Evolutionary conservation across 2,113 vertebrate species (phyloP).

Genomic region (Eolophus roseicapilla): DNA sequence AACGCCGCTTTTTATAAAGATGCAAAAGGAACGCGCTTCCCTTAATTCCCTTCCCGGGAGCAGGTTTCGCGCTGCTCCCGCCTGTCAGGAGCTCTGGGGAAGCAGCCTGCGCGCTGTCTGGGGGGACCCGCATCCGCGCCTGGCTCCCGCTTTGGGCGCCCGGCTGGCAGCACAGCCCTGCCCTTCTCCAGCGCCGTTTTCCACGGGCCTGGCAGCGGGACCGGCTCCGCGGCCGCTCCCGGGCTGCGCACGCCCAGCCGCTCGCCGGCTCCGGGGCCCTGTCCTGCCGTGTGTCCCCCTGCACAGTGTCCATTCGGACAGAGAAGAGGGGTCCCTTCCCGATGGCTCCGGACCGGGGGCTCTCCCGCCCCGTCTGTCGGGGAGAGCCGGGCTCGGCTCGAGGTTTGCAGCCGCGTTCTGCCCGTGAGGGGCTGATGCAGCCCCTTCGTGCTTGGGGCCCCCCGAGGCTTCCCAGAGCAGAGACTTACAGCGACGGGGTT

Average conservation of each 20-base stretch:
- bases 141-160: not conserved
- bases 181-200: not conserved
- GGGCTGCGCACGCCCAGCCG: not conserved
- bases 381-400: not conserved
- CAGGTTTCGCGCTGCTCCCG: not conserved
- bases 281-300: not conserved
- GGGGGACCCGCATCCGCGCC: not conserved
- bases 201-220: not conserved
- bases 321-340: not conserved
- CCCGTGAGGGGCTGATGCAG: not conserved
- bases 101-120: not conserved
- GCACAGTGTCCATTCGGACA: not conserved
- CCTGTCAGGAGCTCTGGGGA: not conserved
- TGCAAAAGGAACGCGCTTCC: not conserved
- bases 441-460: not conserved
- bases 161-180: conserved; percentile 9
- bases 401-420: not conserved
- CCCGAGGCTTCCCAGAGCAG: not conserved
- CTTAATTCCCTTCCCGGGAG: not conserved
- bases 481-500: not conserved
- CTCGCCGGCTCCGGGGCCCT: not conserved
- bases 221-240: not conserved
- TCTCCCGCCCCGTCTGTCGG: not conserved
- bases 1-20: not conserved
- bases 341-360: not conserved